Percentiles rank a stretch among this genome's conserved stretches.
phyloP scores from a whole-genome alignment of 2,888 invertebrate genomes.

The Nysson spinosus region DNA sequence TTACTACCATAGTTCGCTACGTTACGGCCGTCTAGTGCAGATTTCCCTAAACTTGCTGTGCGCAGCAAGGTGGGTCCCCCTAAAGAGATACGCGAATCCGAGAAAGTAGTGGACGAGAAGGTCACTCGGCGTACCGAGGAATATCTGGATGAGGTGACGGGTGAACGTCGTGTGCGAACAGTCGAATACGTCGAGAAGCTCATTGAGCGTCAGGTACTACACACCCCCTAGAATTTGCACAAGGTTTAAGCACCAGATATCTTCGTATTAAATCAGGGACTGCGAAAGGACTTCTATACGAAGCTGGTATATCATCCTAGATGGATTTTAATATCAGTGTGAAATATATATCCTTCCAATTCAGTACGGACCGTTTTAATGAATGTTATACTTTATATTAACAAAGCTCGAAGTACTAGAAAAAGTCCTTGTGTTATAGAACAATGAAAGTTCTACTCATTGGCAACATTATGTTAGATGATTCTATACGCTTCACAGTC shows the following conservation, averaged over 20 bases:
- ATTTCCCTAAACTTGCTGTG: constrained; percentile 91
- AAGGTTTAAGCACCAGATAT: constrained; percentile 39
- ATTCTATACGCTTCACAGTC: no score
- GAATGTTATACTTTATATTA: no score
- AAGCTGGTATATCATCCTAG: no score
- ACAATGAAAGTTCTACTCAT: no score
- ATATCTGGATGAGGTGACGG: constrained; percentile 90
- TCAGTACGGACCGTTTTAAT: no score
- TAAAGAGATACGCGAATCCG: constrained; percentile 91
- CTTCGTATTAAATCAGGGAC: constrained; percentile 18
- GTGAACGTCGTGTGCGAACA: constrained; percentile 91
- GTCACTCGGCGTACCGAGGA: constrained; percentile 92
- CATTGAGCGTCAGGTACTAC: constrained; percentile 94
- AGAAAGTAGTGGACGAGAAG: constrained; percentile 93
- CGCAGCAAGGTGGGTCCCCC: constrained; percentile 91
- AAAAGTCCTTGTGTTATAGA: no score
- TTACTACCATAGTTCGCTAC: constrained; percentile 72
- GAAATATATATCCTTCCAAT: no score
- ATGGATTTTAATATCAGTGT: no score
- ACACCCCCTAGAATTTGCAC: constrained; percentile 50
- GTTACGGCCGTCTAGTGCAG: constrained; percentile 82
- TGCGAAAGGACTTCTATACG: neutral
- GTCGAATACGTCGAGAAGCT: constrained; percentile 96
- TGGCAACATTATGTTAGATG: no score
- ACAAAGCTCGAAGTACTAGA: no score